Evolutionary conservation across 23 tunicate species (phyloP), one percentile per base, ranked within the genome.

Genomic region (Ascidia mentula): DNA sequence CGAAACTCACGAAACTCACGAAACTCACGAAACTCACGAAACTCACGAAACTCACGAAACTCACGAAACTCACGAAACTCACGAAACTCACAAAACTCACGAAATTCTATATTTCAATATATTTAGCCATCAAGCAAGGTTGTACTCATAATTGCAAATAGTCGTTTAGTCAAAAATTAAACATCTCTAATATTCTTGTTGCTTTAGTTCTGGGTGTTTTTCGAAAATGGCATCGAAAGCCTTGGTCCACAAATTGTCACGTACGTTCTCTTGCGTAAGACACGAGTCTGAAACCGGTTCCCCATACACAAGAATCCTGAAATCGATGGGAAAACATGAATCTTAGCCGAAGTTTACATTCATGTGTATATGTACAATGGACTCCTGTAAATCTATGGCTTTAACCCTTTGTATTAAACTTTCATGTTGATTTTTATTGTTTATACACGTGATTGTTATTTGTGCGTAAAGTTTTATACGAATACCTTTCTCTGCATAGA

Each of bases 141-240:
- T n/a, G n/a, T n/a, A n/a, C n/a, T n/a, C n/a, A n/a, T n/a, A n/a
- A n/a, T n/a, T n/a, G n/a, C n/a, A n/a, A n/a, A n/a, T n/a, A n/a
- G n/a, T n/a, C n/a, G n/a, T n/a, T n/a, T n/a, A 53, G 13, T 20
- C 13, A 53, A 53, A 30, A 18, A 18, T 70, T 3, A 32, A 5
- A 18, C 32, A 70, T 34, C 32, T 9, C 32, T 70, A 70, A 18
- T 30, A 70, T 70, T 83, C 87, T 36, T 46, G 59, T 26, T 75
- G 38, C 39, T 83, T 83, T 17, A 85, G 59, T 30, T 85, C 89
- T 35, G 89, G 89, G 36, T 72, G 78, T 46, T 85, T 78, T 72
- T 78, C 83, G 31, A 85, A 53, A 38, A 85, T 53, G 15, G 40
- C 89, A 40, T 85, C 89, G 34, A 85, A 85, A 0, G 83, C 83